Conservation (phyloP, 2,888 invertebrate genomes). For the Drosophila nigricruria region DNA sequence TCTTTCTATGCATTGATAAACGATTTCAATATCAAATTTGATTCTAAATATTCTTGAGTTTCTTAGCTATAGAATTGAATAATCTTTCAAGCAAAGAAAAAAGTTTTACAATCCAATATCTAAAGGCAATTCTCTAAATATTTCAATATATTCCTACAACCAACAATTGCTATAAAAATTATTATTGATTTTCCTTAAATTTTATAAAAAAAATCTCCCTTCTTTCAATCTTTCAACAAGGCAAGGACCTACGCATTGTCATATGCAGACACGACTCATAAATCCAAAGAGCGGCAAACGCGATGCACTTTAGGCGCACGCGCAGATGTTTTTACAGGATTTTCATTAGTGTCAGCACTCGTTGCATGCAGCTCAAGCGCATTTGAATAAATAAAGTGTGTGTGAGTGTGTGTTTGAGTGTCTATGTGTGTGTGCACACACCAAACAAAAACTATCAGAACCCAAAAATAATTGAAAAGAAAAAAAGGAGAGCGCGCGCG, state of each 20-base stretch:
- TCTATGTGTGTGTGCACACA: conserved; percentile 23
- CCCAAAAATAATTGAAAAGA: conserved; percentile 54
- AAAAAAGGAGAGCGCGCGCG: conserved; percentile 42
- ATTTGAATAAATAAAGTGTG: conserved; percentile 69
- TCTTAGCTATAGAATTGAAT: no score
- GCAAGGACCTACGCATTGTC: conserved; percentile 40
- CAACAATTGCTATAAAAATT: not conserved
- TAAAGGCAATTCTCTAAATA: not conserved
- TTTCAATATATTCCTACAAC: not conserved
- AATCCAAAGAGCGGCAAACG: conserved; percentile 23
- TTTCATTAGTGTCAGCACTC: conserved; percentile 64
- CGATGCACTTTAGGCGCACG: conserved; percentile 55
- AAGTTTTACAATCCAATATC: not conserved
- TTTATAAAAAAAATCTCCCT: not conserved
- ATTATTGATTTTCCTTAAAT: conserved; percentile 29
- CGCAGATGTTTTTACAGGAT: conserved; percentile 70
- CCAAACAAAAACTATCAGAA: conserved; percentile 57
- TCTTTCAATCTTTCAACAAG: conserved; percentile 25
- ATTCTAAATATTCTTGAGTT: no score
- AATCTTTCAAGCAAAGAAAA: no score
- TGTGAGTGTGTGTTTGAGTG: conserved; percentile 9
- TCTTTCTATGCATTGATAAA: not conserved
- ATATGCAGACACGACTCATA: conserved; percentile 26
- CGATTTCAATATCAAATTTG: not conserved
- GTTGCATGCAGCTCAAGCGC: conserved; percentile 52